Evolutionary conservation across 2,888 invertebrate genomes (phyloP).

Genomic region (Parapristionchus giblindavisi): DNA sequence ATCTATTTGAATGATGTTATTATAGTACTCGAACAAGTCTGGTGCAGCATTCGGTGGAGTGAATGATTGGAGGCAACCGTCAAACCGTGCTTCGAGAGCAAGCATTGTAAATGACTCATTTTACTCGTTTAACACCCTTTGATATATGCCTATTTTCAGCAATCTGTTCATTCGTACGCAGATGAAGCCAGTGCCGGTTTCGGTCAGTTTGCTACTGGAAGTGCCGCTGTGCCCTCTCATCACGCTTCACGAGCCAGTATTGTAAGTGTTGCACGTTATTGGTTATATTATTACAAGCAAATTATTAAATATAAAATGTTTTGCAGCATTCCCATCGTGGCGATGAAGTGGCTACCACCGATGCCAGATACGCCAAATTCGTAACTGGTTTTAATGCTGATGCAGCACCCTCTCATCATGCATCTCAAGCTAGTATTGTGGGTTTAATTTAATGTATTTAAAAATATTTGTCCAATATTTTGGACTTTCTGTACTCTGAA

Average conservation of each 20-base stretch:
- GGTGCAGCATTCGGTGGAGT: neutral
- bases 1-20: neutral
- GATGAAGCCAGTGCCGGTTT: too few species aligned
- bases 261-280: neutral
- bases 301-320: neutral
- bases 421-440: conserved; percentile 7
- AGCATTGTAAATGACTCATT: too few species aligned
- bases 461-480: neutral
- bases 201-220: too few species aligned
- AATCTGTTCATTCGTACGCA: too few species aligned
- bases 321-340: conserved; percentile 5
- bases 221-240: neutral
- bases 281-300: neutral
- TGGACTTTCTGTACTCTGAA: too few species aligned
- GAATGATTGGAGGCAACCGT: neutral
- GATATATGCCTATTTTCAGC: too few species aligned
- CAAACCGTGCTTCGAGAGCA: neutral
- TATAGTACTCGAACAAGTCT: conserved; percentile 23
- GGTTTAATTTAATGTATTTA: neutral
- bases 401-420: neutral
- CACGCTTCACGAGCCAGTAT: conserved; percentile 12
- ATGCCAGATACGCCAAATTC: neutral
- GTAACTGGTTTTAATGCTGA: too few species aligned
- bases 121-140: too few species aligned
- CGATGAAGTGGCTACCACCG: neutral